Evolutionary conservation across 2,888 invertebrate species (phyloP).

Genomic region (Linhomoeus sp.): DNA sequence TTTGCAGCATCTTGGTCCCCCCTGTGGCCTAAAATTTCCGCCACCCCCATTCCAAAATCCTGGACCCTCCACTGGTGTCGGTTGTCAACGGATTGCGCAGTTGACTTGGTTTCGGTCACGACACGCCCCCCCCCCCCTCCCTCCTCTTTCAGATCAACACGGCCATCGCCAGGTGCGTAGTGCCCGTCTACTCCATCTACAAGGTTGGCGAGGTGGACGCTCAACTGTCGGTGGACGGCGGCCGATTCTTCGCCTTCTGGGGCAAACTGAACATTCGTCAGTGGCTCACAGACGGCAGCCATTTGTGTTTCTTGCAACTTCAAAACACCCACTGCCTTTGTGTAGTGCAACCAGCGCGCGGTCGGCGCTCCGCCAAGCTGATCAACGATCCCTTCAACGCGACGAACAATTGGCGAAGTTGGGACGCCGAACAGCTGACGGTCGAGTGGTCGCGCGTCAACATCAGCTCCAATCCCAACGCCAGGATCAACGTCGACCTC

Average conservation of each 20-base stretch:
- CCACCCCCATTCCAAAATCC: no score
- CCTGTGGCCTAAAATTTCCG: no score
- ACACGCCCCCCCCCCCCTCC: not conserved
- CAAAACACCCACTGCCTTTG: not conserved
- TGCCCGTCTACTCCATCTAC: not conserved
- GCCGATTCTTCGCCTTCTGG: not conserved
- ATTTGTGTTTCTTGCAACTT: not conserved
- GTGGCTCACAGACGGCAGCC: not conserved
- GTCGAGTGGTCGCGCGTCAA: conserved; percentile 15
- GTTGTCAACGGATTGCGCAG: not conserved
- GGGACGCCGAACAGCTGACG: not conserved
- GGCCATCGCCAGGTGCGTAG: not conserved
- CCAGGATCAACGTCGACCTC: conserved; percentile 19
- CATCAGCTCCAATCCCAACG: conserved; percentile 20
- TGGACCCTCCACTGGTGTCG: not conserved
- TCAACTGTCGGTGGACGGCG: not conserved
- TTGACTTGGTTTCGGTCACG: not conserved
- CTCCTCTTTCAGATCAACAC: not conserved
- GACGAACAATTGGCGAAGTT: not conserved
- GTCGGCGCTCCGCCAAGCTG: not conserved
- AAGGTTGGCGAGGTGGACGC: not conserved
- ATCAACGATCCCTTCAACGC: not conserved
- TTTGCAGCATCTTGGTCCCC: no score
- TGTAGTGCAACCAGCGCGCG: not conserved
- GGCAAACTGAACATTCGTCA: not conserved